Conservation (phyloP, 1,140 invertebrate species). For the Acromyrmex charruanus region DNA sequence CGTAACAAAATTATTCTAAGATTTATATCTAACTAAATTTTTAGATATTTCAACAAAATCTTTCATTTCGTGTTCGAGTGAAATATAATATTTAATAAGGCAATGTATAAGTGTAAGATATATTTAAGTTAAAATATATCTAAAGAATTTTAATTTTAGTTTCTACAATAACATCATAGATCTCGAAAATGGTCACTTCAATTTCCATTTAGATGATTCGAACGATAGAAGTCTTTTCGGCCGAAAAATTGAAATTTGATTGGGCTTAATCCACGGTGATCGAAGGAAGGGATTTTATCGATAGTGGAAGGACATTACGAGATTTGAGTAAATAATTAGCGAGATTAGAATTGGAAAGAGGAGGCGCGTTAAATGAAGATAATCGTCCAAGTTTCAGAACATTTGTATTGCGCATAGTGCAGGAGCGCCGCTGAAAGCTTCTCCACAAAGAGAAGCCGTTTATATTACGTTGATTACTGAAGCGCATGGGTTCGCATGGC, state of each 20-base stretch:
- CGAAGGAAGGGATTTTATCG: conserved; percentile 15
- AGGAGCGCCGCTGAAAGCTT: not conserved
- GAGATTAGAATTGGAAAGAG: not conserved
- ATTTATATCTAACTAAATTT: too few species aligned
- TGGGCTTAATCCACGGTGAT: not conserved
- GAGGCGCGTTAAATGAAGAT: conserved; percentile 18
- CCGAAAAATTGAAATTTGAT: conserved; percentile 13
- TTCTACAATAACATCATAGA: not conserved
- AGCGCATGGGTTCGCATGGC: conserved; percentile 20
- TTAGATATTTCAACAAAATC: too few species aligned
- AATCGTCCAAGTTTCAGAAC: not conserved
- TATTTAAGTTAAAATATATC: too few species aligned
- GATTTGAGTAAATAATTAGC: not conserved
- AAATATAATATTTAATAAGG: not conserved
- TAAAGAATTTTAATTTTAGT: not conserved
- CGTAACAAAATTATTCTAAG: too few species aligned
- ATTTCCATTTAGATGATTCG: not conserved
- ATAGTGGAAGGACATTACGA: conserved; percentile 5
- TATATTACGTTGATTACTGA: conserved; percentile 51
- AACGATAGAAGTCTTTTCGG: not conserved
- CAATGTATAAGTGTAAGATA: not conserved
- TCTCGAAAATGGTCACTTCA: not conserved
- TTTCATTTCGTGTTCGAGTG: too few species aligned
- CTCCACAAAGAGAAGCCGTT: conserved; percentile 16
- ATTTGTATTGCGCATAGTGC: conserved; percentile 20